phyloP scores from a whole-genome alignment of 2,113 vertebrate species.

The Corapipo altera region DNA sequence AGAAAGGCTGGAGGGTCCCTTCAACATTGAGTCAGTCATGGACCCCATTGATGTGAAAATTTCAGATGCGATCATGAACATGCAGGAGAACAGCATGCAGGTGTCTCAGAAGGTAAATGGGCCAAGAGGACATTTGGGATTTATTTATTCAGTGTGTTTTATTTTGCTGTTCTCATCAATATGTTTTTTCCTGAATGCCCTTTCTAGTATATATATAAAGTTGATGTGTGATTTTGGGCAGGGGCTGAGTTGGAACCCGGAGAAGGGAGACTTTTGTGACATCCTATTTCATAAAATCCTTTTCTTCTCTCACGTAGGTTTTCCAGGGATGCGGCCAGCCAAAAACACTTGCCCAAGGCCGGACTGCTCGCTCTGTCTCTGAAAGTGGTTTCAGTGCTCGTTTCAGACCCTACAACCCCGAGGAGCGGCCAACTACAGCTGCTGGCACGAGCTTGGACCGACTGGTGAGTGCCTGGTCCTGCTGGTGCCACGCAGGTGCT shows the following conservation, averaged over 20 bases:
- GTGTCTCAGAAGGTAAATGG: constrained; percentile 92
- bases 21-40: constrained; percentile 96
- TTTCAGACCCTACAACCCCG: constrained; percentile 89
- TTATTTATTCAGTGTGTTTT: neutral
- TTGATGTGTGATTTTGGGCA: neutral
- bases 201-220: neutral
- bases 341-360: constrained; percentile 70
- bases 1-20: constrained; percentile 93
- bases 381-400: constrained; percentile 85
- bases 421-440: constrained; percentile 91
- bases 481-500: neutral
- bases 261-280: neutral
- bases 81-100: constrained; percentile 98
- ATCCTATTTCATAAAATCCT: neutral
- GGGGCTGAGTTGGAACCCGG: neutral
- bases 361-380: constrained; percentile 81
- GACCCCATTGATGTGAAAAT: constrained; percentile 98
- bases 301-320: constrained; percentile 72
- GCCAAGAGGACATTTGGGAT: neutral
- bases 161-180: neutral
- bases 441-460: constrained; percentile 94
- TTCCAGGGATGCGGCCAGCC: constrained; percentile 98
- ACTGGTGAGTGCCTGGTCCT: constrained; percentile 78
- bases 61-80: constrained; percentile 98
- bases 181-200: neutral